These are phyloP conservation scores for Allygus modestus DNA, from an alignment of 2,888 invertebrate species.

Conservation along the genomic window DNA sequence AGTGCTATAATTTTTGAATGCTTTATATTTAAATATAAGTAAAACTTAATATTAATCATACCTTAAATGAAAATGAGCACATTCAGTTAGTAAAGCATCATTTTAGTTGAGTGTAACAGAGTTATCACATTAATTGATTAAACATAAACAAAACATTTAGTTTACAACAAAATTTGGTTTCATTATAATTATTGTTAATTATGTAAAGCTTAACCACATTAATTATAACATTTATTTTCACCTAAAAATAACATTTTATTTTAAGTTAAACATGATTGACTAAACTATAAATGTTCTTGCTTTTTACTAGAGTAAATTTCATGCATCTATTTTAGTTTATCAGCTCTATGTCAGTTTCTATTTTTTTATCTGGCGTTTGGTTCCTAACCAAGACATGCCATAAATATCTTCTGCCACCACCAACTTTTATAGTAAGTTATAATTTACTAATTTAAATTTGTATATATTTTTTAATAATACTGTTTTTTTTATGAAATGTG, in stretches of 20 bases:
- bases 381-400: neutral
- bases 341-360: neutral
- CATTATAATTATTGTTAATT: conserved; percentile 1
- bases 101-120: neutral
- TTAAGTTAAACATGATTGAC: neutral
- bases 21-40: too few relatives aligned
- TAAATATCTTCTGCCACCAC: conserved; percentile 21
- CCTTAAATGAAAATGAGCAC: neutral
- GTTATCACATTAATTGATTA: neutral
- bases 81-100: conserved; percentile 7
- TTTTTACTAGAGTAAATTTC: neutral
- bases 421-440: too few relatives aligned
- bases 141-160: too few relatives aligned
- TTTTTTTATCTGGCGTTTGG: neutral
- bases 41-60: neutral
- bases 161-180: too few relatives aligned
- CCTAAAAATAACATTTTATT: neutral
- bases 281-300: neutral
- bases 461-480: too few relatives aligned
- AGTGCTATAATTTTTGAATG: too few relatives aligned
- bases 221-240: neutral
- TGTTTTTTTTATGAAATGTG: too few relatives aligned
- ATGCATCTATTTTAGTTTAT: conserved; percentile 7
- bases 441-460: too few relatives aligned
- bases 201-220: neutral